Conservation (phyloP, 2,888 invertebrate genomes). For the Troides helena region DNA sequence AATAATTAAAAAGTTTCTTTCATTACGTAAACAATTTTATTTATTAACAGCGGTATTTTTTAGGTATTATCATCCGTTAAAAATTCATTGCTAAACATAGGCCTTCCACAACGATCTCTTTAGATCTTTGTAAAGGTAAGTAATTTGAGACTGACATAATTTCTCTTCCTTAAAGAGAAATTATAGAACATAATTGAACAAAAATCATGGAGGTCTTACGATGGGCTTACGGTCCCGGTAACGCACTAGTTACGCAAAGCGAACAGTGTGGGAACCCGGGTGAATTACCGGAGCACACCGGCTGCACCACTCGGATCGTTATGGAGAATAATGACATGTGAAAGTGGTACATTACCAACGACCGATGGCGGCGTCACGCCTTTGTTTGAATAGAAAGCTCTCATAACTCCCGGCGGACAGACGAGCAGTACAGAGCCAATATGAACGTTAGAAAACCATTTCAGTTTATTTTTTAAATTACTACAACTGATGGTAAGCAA, state of each 20-base stretch:
- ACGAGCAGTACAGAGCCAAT: constrained; percentile 9
- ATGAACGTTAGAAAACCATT: neutral
- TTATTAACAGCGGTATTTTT: too few relatives aligned
- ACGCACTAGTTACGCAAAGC: constrained; percentile 20
- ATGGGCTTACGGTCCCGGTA: neutral
- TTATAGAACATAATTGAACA: neutral
- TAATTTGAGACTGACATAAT: too few relatives aligned
- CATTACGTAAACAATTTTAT: too few relatives aligned
- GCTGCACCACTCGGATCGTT: constrained; percentile 34
- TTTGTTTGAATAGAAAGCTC: constrained; percentile 37
- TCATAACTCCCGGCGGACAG: constrained; percentile 13
- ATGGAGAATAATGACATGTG: constrained; percentile 50
- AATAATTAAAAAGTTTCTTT: too few relatives aligned
- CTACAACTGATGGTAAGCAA: too few relatives aligned
- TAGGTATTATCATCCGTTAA: too few relatives aligned
- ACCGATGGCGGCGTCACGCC: constrained; percentile 32
- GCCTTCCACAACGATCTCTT: too few relatives aligned
- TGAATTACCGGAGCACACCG: constrained; percentile 20
- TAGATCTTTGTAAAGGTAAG: too few relatives aligned
- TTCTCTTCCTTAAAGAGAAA: too few relatives aligned
- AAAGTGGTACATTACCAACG: constrained; percentile 41
- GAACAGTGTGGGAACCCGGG: constrained; percentile 20
- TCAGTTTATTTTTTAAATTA: too few relatives aligned
- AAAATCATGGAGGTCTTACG: neutral
- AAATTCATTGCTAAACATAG: too few relatives aligned